Percentiles rank a stretch among this genome's conserved stretches.
Evolutionary conservation across 2,888 invertebrate species (phyloP).

Genomic region (Dryadula phaetusa): DNA sequence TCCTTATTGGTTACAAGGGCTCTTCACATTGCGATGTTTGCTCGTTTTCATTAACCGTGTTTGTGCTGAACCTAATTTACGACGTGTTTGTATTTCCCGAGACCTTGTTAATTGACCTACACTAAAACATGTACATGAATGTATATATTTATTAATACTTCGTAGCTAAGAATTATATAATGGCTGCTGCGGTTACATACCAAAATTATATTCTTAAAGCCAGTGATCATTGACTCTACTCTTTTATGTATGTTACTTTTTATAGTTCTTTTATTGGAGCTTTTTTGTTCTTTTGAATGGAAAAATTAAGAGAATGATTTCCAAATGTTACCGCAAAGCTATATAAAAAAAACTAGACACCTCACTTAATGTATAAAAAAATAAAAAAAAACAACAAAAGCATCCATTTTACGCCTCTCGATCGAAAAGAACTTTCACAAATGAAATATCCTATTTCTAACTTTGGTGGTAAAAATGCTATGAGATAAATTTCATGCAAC

Average conservation of each 20-base stretch:
- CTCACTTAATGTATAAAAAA: background rate
- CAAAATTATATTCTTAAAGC: background rate
- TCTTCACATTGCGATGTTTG: slow-evolving; percentile 70
- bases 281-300: too few relatives aligned
- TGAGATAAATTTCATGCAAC: slow-evolving; percentile 35
- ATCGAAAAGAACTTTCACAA: slow-evolving; percentile 18
- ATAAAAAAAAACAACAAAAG: slow-evolving; percentile 4
- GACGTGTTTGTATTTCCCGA: slow-evolving; percentile 72
- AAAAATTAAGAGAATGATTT: too few relatives aligned
- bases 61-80: slow-evolving; percentile 78
- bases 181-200: background rate
- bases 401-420: slow-evolving; percentile 13
- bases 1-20: slow-evolving; percentile 79
- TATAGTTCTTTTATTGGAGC: too few relatives aligned
- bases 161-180: slow-evolving; percentile 1
- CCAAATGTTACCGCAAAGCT: background rate
- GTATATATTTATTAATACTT: background rate
- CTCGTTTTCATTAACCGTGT: slow-evolving; percentile 76
- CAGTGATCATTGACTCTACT: too few relatives aligned
- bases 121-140: slow-evolving; percentile 28
- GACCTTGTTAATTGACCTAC: slow-evolving; percentile 67
- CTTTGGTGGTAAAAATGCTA: slow-evolving; percentile 39
- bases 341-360: slow-evolving; percentile 4
- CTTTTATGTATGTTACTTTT: too few relatives aligned
- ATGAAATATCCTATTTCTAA: slow-evolving; percentile 21